Base-by-base conservation (phyloP, 2,113 vertebrate species). In the Hyla sarda region DNA sequence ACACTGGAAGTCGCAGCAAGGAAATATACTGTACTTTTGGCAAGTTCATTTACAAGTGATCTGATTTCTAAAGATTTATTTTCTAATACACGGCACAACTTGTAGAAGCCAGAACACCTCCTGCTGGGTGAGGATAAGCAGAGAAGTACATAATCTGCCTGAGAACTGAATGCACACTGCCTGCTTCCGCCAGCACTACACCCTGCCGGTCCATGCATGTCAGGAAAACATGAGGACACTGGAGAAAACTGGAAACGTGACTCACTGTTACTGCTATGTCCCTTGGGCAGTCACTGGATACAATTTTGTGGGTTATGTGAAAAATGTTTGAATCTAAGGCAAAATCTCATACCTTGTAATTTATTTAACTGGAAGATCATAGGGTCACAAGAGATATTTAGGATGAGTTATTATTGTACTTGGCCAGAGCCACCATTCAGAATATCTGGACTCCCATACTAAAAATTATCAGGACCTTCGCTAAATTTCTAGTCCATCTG, bases 141-240 rank as follows among this genome's bases (percentile, higher is more conserved):
- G 77, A 73, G 77, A 86, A 86, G 76, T 73, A 86, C 84, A 86
- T 86, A 86, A 86, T 86, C 84, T 86, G 62, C 84, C 84, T 81
- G 84, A 86, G 84, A 86, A 86, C 50, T 72, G 65, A 78, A 73
- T 45, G 76, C 84, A 81, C 84, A 23, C 48, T 50, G 45, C 32
- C 84, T 71, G 67, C 65, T 45, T 81, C 65, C 65, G n/a, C 37
- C 76, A 58, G 54, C 50, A 86, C 34, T 86, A 86, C 77, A 81
- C 52, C 77, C 67, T 71, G 65, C 67, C 76, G 60, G 65, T 65
- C 71, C 82, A 54, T 32, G 60, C 28, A 48, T 72, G 48, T 48
- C 58, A 86, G 84, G 65, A 86, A 62, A 81, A 60, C 52, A 86
- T 62, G 77, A 86, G 77, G 65, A 48, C 77, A 25, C 32, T 25